phyloP scores from a whole-genome alignment of 2,888 invertebrate genomes.

The Osmoderma eremita region DNA sequence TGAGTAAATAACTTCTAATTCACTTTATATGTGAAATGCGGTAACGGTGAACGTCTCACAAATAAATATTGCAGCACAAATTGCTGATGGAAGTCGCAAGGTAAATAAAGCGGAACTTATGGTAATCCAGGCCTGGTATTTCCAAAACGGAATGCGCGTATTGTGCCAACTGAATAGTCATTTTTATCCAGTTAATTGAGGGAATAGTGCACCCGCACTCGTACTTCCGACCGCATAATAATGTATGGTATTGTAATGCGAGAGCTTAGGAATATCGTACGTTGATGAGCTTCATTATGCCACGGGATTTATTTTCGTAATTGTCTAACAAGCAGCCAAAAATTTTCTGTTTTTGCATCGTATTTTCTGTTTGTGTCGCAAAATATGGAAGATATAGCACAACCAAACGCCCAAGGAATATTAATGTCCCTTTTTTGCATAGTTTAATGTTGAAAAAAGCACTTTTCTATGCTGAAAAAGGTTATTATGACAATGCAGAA shows the following conservation, averaged over 20 bases:
- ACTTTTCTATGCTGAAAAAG: too few relatives aligned
- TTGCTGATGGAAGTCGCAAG: neutral
- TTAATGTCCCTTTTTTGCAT: too few relatives aligned
- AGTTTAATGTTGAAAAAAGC: too few relatives aligned
- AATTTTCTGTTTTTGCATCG: too few relatives aligned
- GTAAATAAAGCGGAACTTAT: constrained; percentile 4
- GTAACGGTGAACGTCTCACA: too few relatives aligned
- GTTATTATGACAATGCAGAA: too few relatives aligned
- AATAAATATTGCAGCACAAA: neutral
- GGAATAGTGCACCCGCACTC: constrained; percentile 14
- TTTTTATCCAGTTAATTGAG: constrained; percentile 34
- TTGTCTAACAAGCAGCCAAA: constrained; percentile 1
- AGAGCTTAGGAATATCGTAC: constrained; percentile 10
- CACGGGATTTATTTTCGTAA: constrained; percentile 6
- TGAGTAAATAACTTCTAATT: too few relatives aligned
- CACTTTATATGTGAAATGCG: too few relatives aligned
- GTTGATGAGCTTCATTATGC: constrained; percentile 11
- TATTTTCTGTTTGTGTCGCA: too few relatives aligned
- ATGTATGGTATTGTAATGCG: constrained; percentile 11
- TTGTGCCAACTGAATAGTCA: constrained; percentile 23
- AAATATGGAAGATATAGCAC: too few relatives aligned
- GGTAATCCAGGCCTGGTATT: constrained; percentile 17
- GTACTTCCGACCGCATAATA: constrained; percentile 2
- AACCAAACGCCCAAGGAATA: too few relatives aligned
- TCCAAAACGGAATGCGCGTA: constrained; percentile 6